Percentiles rank a stretch among this genome's conserved stretches.
These are phyloP conservation scores for Aelia acuminata DNA, from an alignment of 2,888 invertebrate genomes.

Conservation along the genomic window DNA sequence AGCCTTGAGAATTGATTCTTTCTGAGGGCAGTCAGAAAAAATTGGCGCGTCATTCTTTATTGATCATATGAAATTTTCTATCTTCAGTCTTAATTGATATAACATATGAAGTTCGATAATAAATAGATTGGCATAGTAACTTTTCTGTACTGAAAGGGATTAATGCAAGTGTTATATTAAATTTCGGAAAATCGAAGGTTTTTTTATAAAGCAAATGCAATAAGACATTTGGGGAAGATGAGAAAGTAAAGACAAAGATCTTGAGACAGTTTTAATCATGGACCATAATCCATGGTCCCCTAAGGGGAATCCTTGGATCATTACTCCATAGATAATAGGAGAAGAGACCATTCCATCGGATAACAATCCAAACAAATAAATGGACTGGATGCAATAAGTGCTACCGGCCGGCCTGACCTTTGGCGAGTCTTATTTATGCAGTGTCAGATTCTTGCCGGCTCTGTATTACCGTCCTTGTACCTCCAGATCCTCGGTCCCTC, in stretches of 20 bases:
- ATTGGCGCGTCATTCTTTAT: too few relatives aligned
- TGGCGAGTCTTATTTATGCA: conserved; percentile 26
- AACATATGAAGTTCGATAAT: too few relatives aligned
- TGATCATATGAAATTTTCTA: too few relatives aligned
- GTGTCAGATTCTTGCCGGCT: conserved; percentile 43
- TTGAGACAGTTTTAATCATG: neutral
- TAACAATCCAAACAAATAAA: conserved; percentile 32
- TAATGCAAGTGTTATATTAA: too few relatives aligned
- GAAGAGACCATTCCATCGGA: neutral
- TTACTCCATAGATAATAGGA: neutral
- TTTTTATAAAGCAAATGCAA: neutral
- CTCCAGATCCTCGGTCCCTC: neutral
- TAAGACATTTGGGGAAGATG: too few relatives aligned
- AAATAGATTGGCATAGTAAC: too few relatives aligned
- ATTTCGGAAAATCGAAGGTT: too few relatives aligned
- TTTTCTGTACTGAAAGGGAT: too few relatives aligned
- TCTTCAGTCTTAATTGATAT: too few relatives aligned
- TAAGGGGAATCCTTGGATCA: neutral
- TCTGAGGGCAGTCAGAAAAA: too few relatives aligned
- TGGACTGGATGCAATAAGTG: neutral
- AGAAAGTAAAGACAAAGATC: neutral
- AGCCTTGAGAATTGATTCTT: too few relatives aligned
- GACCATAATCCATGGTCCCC: neutral
- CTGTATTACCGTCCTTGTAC: neutral
- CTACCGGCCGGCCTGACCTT: conserved; percentile 38